These are phyloP conservation scores for Zoanthus sociatus DNA, from an alignment of 92 coral and sea anemone species.

Conservation along the genomic window DNA sequence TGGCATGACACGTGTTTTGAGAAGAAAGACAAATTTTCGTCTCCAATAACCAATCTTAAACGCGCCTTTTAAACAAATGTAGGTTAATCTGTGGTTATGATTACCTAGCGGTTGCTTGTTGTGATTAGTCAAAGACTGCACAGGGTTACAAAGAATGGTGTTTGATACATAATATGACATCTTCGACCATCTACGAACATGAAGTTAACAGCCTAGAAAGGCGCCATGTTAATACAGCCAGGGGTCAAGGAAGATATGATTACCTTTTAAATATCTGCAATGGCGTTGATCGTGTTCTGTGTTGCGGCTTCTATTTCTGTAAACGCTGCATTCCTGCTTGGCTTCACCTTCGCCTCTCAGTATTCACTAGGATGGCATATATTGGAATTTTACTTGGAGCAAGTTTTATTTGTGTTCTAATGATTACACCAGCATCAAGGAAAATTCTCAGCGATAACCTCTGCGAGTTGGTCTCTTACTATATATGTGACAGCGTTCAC, in stretches of 20 bases:
- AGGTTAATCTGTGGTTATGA: neutral
- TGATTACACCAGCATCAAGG: constrained; percentile 84
- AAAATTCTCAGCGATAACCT: constrained; percentile 71
- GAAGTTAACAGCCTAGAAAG: constrained; percentile 14
- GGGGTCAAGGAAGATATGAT: constrained; percentile 26
- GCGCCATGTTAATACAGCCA: constrained; percentile 7
- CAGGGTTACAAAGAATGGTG: too few relatives aligned
- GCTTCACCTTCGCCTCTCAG: constrained; percentile 74
- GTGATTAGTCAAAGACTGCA: neutral
- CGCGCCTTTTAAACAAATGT: neutral
- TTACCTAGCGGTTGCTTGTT: neutral
- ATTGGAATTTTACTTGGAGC: constrained; percentile 82
- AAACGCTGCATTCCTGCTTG: constrained; percentile 64
- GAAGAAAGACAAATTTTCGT: constrained; percentile 6
- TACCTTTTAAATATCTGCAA: constrained; percentile 53
- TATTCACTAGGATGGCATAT: constrained; percentile 83
- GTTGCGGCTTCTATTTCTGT: constrained; percentile 81
- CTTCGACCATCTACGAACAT: constrained; percentile 26
- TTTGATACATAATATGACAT: neutral
- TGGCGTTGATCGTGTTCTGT: constrained; percentile 68
- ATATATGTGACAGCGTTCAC: constrained; percentile 80
- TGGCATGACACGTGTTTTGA: constrained; percentile 45
- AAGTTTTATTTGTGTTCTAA: constrained; percentile 75
- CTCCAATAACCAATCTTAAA: neutral
- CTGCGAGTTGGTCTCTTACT: constrained; percentile 82